Evolutionary conservation across 2,113 vertebrate species (phyloP), one percentile per base, ranked within the genome.

Genomic region (Orientallactaga bullata): DNA sequence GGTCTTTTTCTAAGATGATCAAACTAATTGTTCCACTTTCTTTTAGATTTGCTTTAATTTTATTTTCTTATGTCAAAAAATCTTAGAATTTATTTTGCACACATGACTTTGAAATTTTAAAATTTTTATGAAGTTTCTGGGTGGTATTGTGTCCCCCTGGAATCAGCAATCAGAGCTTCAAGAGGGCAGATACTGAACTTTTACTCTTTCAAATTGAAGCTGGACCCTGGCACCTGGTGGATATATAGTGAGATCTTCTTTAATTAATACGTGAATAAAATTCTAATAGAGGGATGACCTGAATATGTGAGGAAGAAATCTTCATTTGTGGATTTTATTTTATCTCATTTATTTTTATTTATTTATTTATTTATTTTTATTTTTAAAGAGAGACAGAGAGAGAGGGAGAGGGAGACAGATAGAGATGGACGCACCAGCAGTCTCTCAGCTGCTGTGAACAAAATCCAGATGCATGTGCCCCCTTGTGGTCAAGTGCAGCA

Each of bases 301-400:
- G 39, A 80, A 30, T 84, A 28, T 42, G 26, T 12, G 3, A 80
- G 51, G 35, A 84, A 23, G 30, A 71, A 79, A 58, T 0, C 15
- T 47, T 66, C 18, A n/a, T 72, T 68, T 93, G 55, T 92, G 66
- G 77, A 77, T 77, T 93, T 94, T 80, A 80, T 30, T 55, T 55
- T 55, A 8, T 55, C n/a, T n/a, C n/a, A n/a, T n/a, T n/a, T n/a
- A n/a, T n/a, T n/a, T n/a, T n/a, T n/a, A n/a, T n/a, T n/a, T n/a
- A n/a, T n/a, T n/a, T n/a, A n/a, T n/a, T n/a, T n/a, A n/a, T n/a
- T n/a, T n/a, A n/a, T n/a, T n/a, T n/a, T n/a, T n/a, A n/a, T n/a
- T n/a, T n/a, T n/a, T n/a, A n/a, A n/a, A n/a, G n/a, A n/a, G n/a
- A n/a, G n/a, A n/a, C n/a, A n/a, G n/a, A n/a, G n/a, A n/a, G n/a